Conservation (phyloP, 1,140 invertebrate species). For the Phymorhynchus buccinoides region DNA sequence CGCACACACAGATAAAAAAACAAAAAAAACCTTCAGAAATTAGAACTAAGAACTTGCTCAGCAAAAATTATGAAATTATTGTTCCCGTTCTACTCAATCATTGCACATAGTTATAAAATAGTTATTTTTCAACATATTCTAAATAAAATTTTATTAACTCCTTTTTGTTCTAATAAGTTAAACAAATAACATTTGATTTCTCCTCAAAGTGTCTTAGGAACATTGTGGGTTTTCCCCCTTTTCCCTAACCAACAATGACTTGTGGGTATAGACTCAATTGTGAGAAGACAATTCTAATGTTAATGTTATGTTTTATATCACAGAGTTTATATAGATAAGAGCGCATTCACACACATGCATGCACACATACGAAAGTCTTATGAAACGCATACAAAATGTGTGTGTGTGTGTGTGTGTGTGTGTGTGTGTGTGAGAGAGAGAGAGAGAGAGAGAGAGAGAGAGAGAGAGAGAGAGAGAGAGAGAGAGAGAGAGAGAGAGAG, state of each 20-base stretch:
- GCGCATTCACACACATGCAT: too few relatives aligned
- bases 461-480: background rate
- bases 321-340: background rate
- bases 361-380: too few relatives aligned
- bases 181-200: background rate
- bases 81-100: background rate
- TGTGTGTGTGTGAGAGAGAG: background rate
- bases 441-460: background rate
- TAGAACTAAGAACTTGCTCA: background rate
- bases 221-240: background rate
- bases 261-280: background rate
- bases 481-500: background rate
- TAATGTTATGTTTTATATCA: background rate
- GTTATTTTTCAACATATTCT: background rate
- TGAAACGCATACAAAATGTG: too few relatives aligned
- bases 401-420: too few relatives aligned
- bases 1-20: too few relatives aligned
- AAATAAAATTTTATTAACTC: background rate
- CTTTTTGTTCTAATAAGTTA: background rate
- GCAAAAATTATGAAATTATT: background rate
- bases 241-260: background rate
- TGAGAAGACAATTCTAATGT: background rate
- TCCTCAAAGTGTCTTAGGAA: background rate
- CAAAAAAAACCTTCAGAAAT: background rate
- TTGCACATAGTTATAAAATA: background rate